A percentile compares a stretch with the other conserved stretches of the same genome.
These are phyloP conservation scores for Lophochroa leadbeateri DNA, from an alignment of 2,113 vertebrate species.

Conservation along the genomic window DNA sequence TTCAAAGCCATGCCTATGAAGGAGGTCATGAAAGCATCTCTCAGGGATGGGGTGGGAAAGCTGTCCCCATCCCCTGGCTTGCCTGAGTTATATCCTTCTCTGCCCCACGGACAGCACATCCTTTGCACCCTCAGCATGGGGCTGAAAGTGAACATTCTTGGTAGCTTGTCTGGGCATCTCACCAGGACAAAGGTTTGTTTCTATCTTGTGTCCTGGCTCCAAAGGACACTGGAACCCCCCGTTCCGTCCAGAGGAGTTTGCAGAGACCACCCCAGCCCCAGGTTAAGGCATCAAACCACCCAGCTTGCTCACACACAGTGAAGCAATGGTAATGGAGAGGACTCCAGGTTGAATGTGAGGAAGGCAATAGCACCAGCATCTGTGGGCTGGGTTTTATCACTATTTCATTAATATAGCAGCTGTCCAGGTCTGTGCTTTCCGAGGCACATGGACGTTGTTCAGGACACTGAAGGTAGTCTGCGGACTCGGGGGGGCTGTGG, in stretches of 20 bases:
- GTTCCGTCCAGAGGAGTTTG: neutral
- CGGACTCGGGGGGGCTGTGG: neutral
- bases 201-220: neutral
- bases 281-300: neutral
- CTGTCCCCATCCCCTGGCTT: neutral
- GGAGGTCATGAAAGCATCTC: neutral
- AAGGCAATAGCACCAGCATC: neutral
- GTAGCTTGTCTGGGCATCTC: neutral
- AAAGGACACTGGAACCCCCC: neutral
- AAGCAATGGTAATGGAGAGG: neutral
- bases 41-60: neutral
- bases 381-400: neutral
- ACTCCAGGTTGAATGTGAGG: rapidly evolving
- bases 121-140: rapidly evolving
- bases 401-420: neutral
- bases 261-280: neutral
- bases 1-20: neutral
- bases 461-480: neutral
- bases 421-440: neutral
- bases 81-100: neutral
- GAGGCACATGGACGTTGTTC: neutral
- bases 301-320: rapidly evolving
- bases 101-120: neutral
- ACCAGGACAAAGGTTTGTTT: neutral
- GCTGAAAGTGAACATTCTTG: neutral